Percentiles rank a stretch among this genome's conserved stretches.
These are phyloP conservation scores for Sycophila texana DNA, from an alignment of 2,888 invertebrate genomes.

Conservation along the genomic window DNA sequence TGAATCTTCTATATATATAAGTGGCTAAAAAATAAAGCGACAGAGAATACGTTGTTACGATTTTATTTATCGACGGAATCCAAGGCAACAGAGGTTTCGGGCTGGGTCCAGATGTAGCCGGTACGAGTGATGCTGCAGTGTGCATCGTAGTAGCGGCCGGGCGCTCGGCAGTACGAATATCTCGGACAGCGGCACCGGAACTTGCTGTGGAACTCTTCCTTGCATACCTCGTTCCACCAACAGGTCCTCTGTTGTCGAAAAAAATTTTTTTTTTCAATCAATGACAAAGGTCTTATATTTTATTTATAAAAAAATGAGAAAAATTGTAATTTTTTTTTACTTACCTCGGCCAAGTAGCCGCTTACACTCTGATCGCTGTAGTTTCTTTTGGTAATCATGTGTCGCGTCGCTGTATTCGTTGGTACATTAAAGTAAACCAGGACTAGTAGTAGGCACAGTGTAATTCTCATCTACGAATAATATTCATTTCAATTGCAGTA, in stretches of 20 bases:
- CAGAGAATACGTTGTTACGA: not conserved
- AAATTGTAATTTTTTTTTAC: slow-evolving; percentile 13
- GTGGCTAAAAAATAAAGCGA: too few relatives aligned
- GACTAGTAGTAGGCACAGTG: slow-evolving; percentile 35
- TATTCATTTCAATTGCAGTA: not conserved
- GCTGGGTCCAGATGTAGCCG: slow-evolving; percentile 93
- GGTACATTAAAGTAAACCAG: slow-evolving; percentile 27
- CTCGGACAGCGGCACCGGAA: slow-evolving; percentile 92
- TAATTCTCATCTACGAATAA: slow-evolving; percentile 42
- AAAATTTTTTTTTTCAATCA: not conserved
- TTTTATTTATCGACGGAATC: slow-evolving; percentile 62
- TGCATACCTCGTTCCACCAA: slow-evolving; percentile 96
- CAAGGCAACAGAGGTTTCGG: slow-evolving; percentile 75
- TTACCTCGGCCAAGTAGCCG: slow-evolving; percentile 90
- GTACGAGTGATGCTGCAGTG: slow-evolving; percentile 93
- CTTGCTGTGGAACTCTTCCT: slow-evolving; percentile 91
- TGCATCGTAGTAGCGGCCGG: slow-evolving; percentile 93
- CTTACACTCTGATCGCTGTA: slow-evolving; percentile 88
- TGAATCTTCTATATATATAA: too few relatives aligned
- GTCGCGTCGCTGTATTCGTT: slow-evolving; percentile 43
- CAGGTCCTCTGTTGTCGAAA: slow-evolving; percentile 85
- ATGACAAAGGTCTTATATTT: too few relatives aligned
- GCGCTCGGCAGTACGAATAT: slow-evolving; percentile 92
- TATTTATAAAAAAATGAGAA: too few relatives aligned
- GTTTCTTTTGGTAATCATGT: slow-evolving; percentile 80